Conservation (phyloP, 1,140 invertebrate genomes). For the Nomia melanderi region DNA sequence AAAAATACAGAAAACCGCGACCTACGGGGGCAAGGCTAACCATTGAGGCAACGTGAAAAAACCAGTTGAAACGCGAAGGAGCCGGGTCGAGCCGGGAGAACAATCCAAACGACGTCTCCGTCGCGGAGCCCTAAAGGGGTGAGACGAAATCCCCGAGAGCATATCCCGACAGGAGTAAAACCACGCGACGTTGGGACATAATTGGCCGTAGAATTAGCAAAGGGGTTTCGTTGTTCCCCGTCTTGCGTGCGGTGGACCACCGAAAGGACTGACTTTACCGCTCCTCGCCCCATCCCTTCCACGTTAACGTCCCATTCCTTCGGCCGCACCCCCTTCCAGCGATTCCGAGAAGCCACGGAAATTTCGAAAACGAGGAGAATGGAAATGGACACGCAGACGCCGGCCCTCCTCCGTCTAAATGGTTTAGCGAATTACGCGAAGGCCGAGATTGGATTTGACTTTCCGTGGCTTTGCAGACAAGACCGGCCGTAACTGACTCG, state of each 20-base stretch:
- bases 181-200: constrained; percentile 67
- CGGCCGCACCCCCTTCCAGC: background rate
- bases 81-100: constrained; percentile 6
- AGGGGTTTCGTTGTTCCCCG: constrained; percentile 56
- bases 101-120: constrained; percentile 50
- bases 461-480: constrained; percentile 38
- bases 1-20: background rate
- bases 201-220: constrained; percentile 75
- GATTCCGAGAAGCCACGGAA: constrained; percentile 42
- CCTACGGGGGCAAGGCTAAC: background rate
- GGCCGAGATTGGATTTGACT: constrained; percentile 73
- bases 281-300: background rate
- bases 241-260: constrained; percentile 68
- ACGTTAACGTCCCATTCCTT: constrained; percentile 1
- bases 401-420: constrained; percentile 60
- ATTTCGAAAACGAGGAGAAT: constrained; percentile 70
- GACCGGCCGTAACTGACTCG: constrained; percentile 30
- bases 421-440: constrained; percentile 71
- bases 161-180: constrained; percentile 50
- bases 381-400: constrained; percentile 66
- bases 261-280: constrained; percentile 36
- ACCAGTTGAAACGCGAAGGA: constrained; percentile 34
- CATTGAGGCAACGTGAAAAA: constrained; percentile 6
- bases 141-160: constrained; percentile 36
- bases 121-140: constrained; percentile 29